Conservation (phyloP, 2,113 vertebrate species). For the Athene noctua region DNA sequence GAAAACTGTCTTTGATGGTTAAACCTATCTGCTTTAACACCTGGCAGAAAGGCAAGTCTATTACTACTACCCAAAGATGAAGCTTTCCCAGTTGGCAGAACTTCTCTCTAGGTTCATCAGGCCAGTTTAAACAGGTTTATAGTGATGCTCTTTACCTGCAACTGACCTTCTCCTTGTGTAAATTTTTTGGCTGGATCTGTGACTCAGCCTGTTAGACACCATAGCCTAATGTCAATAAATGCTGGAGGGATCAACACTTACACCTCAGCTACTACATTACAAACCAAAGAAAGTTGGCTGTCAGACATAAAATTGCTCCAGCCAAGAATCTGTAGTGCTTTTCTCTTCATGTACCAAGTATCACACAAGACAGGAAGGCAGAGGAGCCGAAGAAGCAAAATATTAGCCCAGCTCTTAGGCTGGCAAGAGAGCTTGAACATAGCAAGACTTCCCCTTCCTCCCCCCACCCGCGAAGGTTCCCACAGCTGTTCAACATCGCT, state of each 20-base stretch:
- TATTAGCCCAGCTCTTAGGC: background rate
- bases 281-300: background rate
- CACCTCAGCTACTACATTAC: background rate
- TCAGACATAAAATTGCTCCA: background rate
- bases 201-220: background rate
- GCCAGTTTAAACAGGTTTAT: background rate
- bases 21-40: background rate
- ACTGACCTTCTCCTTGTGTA: slow-evolving; percentile 3
- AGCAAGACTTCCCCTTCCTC: background rate
- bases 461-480: background rate
- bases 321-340: background rate
- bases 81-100: background rate
- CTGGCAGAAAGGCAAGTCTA: background rate
- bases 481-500: background rate
- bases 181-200: background rate
- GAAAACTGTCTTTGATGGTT: background rate
- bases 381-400: background rate
- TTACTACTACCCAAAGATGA: background rate
- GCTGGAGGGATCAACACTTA: background rate
- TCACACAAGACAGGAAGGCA: background rate
- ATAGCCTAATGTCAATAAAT: background rate
- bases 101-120: background rate
- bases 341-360: background rate
- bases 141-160: background rate
- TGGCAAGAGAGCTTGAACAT: background rate